phyloP scores from a whole-genome alignment of 2,797 vertebrate genomes.

The Pagetopsis macropterus region DNA sequence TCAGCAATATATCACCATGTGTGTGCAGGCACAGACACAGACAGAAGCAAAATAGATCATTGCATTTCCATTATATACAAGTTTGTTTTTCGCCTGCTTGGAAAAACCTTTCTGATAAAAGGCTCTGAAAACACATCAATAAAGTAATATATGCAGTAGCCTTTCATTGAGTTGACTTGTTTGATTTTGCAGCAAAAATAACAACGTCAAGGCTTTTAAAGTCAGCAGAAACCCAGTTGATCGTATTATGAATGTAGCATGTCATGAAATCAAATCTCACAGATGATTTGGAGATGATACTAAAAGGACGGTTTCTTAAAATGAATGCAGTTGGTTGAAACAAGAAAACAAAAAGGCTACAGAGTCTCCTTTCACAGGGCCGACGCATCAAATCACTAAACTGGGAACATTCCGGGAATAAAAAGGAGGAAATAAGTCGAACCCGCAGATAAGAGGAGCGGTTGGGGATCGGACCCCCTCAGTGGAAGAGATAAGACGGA shows the following conservation, averaged over 20 bases:
- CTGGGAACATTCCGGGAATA: conserved; percentile 80
- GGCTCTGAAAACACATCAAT: conserved; percentile 4
- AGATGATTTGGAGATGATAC: conserved; percentile 58
- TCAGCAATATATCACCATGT: conserved; percentile 51
- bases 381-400: conserved; percentile 58
- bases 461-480: conserved; percentile 68
- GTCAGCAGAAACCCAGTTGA: conserved; percentile 55
- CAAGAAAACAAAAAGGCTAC: conserved; percentile 11
- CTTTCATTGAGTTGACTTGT: conserved; percentile 41
- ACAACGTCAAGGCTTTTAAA: conserved; percentile 55
- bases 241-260: conserved; percentile 52
- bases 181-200: conserved; percentile 35
- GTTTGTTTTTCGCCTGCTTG: conserved; percentile 13
- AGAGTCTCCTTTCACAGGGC: conserved; percentile 77
- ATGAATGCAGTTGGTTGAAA: conserved; percentile 50
- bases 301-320: conserved; percentile 50
- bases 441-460: conserved; percentile 75
- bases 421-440: conserved; percentile 45
- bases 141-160: conserved; percentile 20
- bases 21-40: conserved; percentile 22
- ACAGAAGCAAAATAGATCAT: conserved; percentile 32
- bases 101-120: conserved; percentile 16
- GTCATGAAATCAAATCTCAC: conserved; percentile 69
- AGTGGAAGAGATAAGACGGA: conserved; percentile 81
- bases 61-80: conserved; percentile 43